Evolutionary conservation across 2,888 invertebrate species (phyloP).

Genomic region (Ormia ochracea): DNA sequence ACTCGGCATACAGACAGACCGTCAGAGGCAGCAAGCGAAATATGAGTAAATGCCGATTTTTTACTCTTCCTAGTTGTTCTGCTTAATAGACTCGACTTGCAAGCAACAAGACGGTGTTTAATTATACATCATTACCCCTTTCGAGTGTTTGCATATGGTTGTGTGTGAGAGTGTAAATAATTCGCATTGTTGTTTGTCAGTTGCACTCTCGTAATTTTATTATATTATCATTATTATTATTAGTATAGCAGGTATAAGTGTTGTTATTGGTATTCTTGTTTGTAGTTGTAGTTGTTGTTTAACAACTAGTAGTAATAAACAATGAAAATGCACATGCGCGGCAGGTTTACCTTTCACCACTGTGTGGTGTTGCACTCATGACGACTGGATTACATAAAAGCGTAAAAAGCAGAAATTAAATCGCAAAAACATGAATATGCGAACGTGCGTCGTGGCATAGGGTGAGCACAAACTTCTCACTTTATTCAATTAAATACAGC

Average conservation of each 20-base stretch:
- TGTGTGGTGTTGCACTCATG: not conserved
- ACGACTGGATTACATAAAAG: conserved; percentile 30
- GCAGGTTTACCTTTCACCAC: conserved; percentile 60
- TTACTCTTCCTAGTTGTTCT: not conserved
- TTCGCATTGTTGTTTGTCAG: conserved; percentile 50
- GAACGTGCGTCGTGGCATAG: not conserved
- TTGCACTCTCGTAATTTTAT: conserved; percentile 31
- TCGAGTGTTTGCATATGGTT: conserved; percentile 9
- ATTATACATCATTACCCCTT: conserved; percentile 58
- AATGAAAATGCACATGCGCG: conserved; percentile 58
- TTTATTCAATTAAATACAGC: not conserved
- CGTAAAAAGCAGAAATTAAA: not conserved
- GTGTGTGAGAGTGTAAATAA: conserved; percentile 26
- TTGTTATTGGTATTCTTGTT: conserved; percentile 26
- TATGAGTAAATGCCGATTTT: not conserved
- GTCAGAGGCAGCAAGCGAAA: not conserved
- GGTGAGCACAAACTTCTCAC: not conserved
- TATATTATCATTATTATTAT: conserved; percentile 39
- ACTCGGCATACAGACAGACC: not conserved
- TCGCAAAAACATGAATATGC: not conserved
- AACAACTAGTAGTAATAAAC: conserved; percentile 39
- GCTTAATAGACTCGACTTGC: conserved; percentile 43
- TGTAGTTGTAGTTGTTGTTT: conserved; percentile 64
- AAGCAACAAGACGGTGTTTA: conserved; percentile 36
- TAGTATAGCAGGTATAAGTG: not conserved